Evolutionary conservation across 2,888 invertebrate genomes (phyloP), one percentile per base, ranked within the genome.

Genomic region (Merodon equestris): DNA sequence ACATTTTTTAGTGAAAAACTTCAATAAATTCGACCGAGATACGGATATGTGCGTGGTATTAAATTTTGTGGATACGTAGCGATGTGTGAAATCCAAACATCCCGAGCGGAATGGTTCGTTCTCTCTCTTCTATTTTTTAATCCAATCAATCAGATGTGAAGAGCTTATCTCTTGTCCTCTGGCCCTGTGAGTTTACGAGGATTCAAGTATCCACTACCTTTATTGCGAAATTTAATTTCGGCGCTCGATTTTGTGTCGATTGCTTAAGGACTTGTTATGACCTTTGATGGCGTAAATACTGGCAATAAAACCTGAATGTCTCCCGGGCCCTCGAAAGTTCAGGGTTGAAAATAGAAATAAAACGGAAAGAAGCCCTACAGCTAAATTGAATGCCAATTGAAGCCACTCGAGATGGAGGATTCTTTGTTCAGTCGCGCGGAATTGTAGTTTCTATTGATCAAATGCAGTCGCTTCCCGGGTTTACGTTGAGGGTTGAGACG

Each of bases 81-180:
- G 48, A 48, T 54, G 47, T 56, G 48, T 44, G 44, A 56, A 56
- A 36, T 47, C 40, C 56, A 54, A 61, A 44, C 47, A 70, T 34
- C 42, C 48, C 40, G 38, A 27, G 12, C 51, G 7, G 27, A 27
- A 27, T 2, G 27, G 27, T 7, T 27, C 7, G 2, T 7, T 7
- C 27, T 27, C 27, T 27, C 7, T 2, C 3, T 7, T 2, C 3
- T 27, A 27, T 44, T 56, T 61, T 73, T 57, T 53, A 47, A 77
- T 77, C 67, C 42, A 72, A 67, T 72, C 61, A 58, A 61, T 61
- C 72, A 40, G 15, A 18, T 45, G 14, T 9, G n/a, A n/a, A n/a
- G n/a, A n/a, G n/a, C 19, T 17, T 48, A 63, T 34, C 14, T 7
- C 27, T 27, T 7, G 27, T 27, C 27, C 3, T n/a, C n/a, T n/a